Base-by-base conservation (phyloP, 2,797 vertebrate genomes). In the Syndactyla subalaris region DNA sequence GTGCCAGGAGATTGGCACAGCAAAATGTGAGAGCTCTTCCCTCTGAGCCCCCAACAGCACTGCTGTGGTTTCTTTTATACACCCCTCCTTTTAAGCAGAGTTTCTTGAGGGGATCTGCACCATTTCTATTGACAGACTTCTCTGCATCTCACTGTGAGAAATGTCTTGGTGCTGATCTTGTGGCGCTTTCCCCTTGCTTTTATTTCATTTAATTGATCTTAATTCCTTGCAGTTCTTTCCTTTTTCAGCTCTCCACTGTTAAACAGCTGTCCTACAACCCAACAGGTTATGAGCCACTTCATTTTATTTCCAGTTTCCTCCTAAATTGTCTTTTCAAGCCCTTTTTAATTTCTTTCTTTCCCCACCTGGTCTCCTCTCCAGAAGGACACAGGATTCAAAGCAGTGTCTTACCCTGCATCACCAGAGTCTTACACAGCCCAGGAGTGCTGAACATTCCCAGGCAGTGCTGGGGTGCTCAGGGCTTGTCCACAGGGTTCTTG, bases 341-440 rank as follows among this genome's bases (percentile, higher is more conserved):
- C 5, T 66, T 75, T 14, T 39, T 41, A 70, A 19, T 13, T 81
- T 45, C 32, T 16, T 19, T 52, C 23, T 80, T 55, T 41, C 38
- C 5, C 0, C 6, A n/a, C 4, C 4, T 13, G 13, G 2, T 65
- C 2, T 63, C 14, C 38, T 57, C 6, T 30, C 16, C 1, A 5
- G 36, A 77, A 82, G 11, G 26, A 70, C 52, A 2, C 1, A 11
- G 52, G 62, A 65, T 36, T 72, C 43, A 23, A 10, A 24, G 29
- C 7, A 12, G 4, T 32, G 7, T 66, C n/a, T 52, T 66, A 39
- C 3, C 61, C 10, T 67, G 36, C 11, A 5, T 15, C 8, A 21
- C 12, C 29, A 29, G 10, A 27, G 39, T 46, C 3, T 20, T 32
- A 29, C 58, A 18, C 6, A 66, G 22, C 24, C 36, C 20, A 24